These are phyloP conservation scores for Oriolus oriolus DNA, from an alignment of 2,113 vertebrate species.

Conservation along the genomic window DNA sequence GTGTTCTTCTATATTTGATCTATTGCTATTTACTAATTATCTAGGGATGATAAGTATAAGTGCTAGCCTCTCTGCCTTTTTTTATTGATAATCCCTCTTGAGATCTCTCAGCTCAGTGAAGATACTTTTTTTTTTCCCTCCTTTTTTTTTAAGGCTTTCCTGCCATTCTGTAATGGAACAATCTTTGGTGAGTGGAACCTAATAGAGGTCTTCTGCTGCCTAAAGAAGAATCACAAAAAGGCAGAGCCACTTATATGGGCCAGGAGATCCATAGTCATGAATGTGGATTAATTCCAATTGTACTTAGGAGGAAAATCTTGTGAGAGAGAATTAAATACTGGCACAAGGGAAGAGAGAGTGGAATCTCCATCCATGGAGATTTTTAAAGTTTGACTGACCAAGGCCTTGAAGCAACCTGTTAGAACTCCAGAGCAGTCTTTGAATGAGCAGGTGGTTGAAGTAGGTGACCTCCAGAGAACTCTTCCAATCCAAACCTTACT, in stretches of 20 bases:
- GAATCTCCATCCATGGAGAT: not conserved
- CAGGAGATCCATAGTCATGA: not conserved
- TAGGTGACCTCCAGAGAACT: not conserved
- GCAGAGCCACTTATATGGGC: not conserved
- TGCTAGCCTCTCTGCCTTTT: not conserved
- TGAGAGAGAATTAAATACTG: not conserved
- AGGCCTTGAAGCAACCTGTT: not conserved
- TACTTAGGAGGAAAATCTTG: not conserved
- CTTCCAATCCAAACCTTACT: not conserved
- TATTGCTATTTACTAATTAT: not conserved
- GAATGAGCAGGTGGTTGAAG: not conserved
- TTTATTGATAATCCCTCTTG: not conserved
- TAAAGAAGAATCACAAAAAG: not conserved
- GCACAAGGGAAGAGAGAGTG: not conserved
- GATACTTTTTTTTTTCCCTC: fast-evolving
- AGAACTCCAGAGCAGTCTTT: not conserved
- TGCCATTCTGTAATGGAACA: not conserved
- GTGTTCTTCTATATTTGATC: not conserved
- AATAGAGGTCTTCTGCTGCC: not conserved
- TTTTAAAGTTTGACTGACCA: not conserved
- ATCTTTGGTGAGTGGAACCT: not conserved
- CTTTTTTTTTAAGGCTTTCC: not conserved
- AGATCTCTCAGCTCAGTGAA: not conserved
- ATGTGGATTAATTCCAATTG: not conserved
- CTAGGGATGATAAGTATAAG: not conserved